Percentiles rank a stretch among this genome's conserved stretches.
phyloP scores from a whole-genome alignment of 2,888 invertebrate species.

The Apodemia mormo region DNA sequence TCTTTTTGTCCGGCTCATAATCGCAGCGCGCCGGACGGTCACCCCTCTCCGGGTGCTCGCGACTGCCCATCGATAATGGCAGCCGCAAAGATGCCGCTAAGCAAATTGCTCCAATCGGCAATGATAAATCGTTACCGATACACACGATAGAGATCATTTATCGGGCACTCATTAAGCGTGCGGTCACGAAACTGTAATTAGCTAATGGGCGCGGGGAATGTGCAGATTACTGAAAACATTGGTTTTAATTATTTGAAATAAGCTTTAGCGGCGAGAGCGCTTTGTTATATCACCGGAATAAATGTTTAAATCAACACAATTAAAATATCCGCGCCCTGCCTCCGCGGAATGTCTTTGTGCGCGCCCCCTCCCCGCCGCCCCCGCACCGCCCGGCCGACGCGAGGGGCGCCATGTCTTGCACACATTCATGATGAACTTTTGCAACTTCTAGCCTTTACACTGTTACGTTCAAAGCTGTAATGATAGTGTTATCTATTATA shows the following conservation, averaged over 20 bases:
- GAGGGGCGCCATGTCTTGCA: no score
- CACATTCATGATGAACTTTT: no score
- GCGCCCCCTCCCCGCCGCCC: not conserved
- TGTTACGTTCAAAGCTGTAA: no score
- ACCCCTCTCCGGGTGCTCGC: constrained; percentile 34
- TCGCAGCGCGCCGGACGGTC: constrained; percentile 46
- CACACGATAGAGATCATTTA: constrained; percentile 18
- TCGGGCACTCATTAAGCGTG: not conserved
- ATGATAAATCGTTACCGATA: constrained; percentile 33
- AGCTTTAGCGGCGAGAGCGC: constrained; percentile 46
- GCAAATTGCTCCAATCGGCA: constrained; percentile 43
- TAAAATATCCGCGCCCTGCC: constrained; percentile 56
- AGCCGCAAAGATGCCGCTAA: constrained; percentile 29
- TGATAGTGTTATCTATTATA: no score
- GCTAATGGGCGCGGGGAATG: constrained; percentile 11
- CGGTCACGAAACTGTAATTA: constrained; percentile 12
- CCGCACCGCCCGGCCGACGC: no score
- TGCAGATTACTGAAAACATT: constrained; percentile 7
- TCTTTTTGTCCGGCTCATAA: constrained; percentile 38
- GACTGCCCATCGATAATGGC: constrained; percentile 17
- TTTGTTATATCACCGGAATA: constrained; percentile 39
- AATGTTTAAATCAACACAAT: constrained; percentile 68
- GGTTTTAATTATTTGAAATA: constrained; percentile 14
- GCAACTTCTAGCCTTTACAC: no score
- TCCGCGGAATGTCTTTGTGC: constrained; percentile 62